Base-by-base conservation (phyloP, 1,140 invertebrate species). In the Triops longicaudatus region DNA sequence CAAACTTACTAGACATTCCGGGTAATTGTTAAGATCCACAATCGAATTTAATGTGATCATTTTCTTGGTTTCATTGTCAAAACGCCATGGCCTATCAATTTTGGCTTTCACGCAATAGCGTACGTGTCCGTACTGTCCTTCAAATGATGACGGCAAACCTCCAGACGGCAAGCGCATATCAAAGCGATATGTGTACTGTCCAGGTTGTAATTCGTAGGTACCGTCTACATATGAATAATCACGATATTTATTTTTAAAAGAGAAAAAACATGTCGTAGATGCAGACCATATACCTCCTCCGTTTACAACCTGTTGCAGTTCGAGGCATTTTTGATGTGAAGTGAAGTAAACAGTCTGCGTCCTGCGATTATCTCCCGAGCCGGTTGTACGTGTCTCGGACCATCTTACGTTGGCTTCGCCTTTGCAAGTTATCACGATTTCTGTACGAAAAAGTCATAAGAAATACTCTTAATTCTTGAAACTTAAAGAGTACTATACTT, bases 101-200 rank as follows among this genome's bases (percentile, higher is more conserved):
- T 87, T 83, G 10, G 85, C 87, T 79, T 88, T 88, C 17, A 88
- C 78, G 81, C 84, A 86, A 79, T 89, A 89, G 63, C 86, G 81
- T 28, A 89, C 83, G 78, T 83, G 83, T 12, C 88, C 88, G 81
- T 85, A 81, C 73, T 83, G 81, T 10, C 87, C 86, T 81, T 89
- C 87, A 82, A 88, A 88, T 28, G 87, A 88, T 72, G 86, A 83
- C 0, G 86, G 85, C 75, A 86, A 81, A 50, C 83, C 80, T 81
- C 87, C 84, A 76, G 82, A 81, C 11, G 83, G 80, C 31, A 86
- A 78, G 17, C 85, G 83, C 10, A 75, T 72, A 73, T 79, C 43
- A 72, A 78, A 78, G 26, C 73, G 77, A 63, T 63, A 78, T 26
- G 28, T 37, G 26, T 78, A 31, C 27, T 75, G 27, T 14, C 73